A percentile compares a stretch with the other conserved stretches of the same genome.
These are phyloP conservation scores for Otocyon megalotis DNA, from an alignment of 2,113 vertebrate species.

Conservation along the genomic window DNA sequence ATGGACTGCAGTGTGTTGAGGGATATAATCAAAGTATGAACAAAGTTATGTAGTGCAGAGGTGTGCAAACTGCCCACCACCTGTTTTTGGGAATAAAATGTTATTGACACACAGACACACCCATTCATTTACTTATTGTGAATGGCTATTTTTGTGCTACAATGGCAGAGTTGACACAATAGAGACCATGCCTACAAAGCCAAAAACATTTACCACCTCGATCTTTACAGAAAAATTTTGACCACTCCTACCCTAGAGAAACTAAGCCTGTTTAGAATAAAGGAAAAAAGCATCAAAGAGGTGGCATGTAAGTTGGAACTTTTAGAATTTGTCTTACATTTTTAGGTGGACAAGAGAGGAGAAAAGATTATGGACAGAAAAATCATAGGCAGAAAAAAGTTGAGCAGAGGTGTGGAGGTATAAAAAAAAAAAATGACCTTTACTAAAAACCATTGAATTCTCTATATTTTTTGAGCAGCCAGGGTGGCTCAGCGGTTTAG, in stretches of 20 bases:
- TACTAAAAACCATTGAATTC: conserved; percentile 12
- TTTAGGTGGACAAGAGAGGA: neutral
- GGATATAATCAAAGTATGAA: neutral
- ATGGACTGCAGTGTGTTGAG: neutral
- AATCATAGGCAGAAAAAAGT: neutral
- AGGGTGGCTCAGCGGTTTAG: neutral
- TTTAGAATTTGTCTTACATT: conserved; percentile 21
- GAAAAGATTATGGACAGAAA: conserved; percentile 16
- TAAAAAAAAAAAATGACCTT: neutral
- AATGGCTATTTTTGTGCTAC: neutral
- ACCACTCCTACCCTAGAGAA: neutral
- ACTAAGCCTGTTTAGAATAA: neutral
- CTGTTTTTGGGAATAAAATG: conserved; percentile 17
- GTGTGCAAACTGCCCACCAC: neutral
- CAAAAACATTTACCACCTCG: neutral
- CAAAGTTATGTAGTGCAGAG: neutral
- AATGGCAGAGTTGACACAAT: neutral
- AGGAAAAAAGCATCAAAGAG: neutral
- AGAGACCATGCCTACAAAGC: neutral
- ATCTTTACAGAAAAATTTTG: neutral
- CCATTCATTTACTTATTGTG: neutral
- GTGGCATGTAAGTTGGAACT: conserved; percentile 30
- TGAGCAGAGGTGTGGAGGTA: conserved; percentile 1
- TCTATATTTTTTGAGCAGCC: neutral
- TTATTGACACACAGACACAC: neutral